phyloP scores from a whole-genome alignment of 2,113 vertebrate genomes.

The Nipponia nippon region DNA sequence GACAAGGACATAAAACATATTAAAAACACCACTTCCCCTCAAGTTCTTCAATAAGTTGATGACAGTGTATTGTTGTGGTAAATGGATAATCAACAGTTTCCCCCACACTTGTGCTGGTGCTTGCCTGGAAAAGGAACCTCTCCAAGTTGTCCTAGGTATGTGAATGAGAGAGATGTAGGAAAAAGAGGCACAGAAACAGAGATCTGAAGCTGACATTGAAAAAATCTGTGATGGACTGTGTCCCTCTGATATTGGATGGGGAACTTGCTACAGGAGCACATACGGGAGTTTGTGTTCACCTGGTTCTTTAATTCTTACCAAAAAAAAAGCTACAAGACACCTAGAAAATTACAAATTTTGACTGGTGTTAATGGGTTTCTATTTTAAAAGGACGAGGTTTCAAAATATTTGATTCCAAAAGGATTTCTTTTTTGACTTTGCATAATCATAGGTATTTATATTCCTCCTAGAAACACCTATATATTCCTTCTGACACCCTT shows the following conservation, averaged over 20 bases:
- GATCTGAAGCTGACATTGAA: neutral
- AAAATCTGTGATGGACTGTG: neutral
- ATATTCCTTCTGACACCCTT: neutral
- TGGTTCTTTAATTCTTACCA: neutral
- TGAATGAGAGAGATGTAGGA: neutral
- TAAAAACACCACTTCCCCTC: neutral
- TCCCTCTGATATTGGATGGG: neutral
- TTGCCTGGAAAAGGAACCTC: neutral
- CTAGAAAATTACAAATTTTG: neutral
- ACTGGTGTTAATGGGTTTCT: neutral
- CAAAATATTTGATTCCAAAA: neutral
- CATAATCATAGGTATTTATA: neutral
- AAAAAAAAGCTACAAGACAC: neutral
- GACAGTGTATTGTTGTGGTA: neutral
- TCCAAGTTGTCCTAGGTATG: neutral
- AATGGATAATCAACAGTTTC: neutral
- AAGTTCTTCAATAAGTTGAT: neutral
- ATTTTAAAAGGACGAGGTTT: neutral
- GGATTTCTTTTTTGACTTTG: neutral
- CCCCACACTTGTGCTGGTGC: accelerated
- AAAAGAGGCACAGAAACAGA: neutral
- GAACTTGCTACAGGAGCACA: neutral
- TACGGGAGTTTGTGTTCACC: neutral
- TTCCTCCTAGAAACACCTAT: neutral
- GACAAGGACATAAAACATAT: neutral